phyloP scores from a whole-genome alignment of 2,888 invertebrate species.

The Lepeophtheirus nordmannii region DNA sequence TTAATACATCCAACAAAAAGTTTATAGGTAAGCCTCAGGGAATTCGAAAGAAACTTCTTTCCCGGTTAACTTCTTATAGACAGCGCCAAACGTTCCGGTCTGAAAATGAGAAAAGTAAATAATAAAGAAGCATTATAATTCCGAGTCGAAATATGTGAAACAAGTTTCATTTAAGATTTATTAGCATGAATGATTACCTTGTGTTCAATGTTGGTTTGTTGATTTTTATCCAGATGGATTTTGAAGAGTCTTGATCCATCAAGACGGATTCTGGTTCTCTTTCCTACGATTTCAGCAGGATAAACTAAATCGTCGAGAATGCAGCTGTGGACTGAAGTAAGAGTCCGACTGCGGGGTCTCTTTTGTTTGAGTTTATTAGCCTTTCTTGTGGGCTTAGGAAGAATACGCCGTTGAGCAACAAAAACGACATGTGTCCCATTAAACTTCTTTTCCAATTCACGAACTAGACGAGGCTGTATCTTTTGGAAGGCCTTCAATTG shows the following conservation, averaged over 20 bases:
- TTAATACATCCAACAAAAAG: conserved; percentile 23
- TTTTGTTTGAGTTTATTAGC: conserved; percentile 59
- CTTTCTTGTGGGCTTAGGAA: conserved; percentile 93
- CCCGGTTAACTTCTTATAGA: conserved; percentile 97
- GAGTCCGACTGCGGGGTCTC: conserved; percentile 47
- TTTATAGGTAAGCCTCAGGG: conserved; percentile 90
- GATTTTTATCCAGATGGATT: conserved; percentile 93
- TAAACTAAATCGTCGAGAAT: conserved; percentile 93
- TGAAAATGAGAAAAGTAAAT: conserved; percentile 41
- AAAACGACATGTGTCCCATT: conserved; percentile 97
- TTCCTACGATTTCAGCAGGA: conserved; percentile 98
- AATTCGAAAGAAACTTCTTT: conserved; percentile 98
- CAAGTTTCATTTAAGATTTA: conserved; percentile 10
- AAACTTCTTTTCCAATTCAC: conserved; percentile 98
- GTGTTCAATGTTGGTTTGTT: conserved; percentile 97
- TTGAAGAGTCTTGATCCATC: conserved; percentile 89
- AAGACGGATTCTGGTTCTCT: conserved; percentile 83
- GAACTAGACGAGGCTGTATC: conserved; percentile 84
- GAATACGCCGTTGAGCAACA: conserved; percentile 89
- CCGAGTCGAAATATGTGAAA: not conserved
- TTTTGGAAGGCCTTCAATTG: conserved; percentile 95
- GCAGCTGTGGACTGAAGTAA: conserved; percentile 74
- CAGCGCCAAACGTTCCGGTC: conserved; percentile 94
- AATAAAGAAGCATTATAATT: conserved; percentile 8
- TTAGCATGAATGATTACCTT: conserved; percentile 49